Conservation (phyloP, 2,888 invertebrate genomes). For the Danaus chrysippus region DNA sequence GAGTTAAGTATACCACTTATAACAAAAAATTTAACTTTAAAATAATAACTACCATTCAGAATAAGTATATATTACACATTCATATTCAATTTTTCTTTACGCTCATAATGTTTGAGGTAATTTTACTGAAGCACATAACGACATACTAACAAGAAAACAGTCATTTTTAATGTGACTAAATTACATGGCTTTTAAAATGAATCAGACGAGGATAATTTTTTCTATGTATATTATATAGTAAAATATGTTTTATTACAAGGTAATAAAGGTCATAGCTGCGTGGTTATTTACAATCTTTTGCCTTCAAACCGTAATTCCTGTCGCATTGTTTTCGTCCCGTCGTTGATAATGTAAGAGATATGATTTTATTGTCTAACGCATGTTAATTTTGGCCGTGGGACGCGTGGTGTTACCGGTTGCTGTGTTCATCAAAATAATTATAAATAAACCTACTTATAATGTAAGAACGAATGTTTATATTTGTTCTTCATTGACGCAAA, state of each 20-base stretch:
- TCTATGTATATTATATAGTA: constrained; percentile 10
- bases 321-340: constrained; percentile 61
- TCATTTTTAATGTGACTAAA: background rate
- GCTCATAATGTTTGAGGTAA: too few relatives aligned
- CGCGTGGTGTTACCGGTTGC: constrained; percentile 15
- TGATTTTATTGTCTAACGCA: constrained; percentile 44
- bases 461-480: too few relatives aligned
- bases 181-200: constrained; percentile 2
- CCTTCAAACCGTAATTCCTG: constrained; percentile 62
- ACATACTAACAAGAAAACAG: background rate
- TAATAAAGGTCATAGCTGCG: constrained; percentile 23
- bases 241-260: constrained; percentile 15
- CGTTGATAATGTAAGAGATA: constrained; percentile 33
- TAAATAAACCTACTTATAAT: too few relatives aligned
- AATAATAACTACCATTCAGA: too few relatives aligned
- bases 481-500: too few relatives aligned
- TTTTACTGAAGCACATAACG: background rate
- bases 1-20: too few relatives aligned
- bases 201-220: constrained; percentile 20
- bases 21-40: too few relatives aligned
- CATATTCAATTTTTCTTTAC: too few relatives aligned
- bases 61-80: too few relatives aligned
- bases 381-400: constrained; percentile 29
- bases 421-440: background rate
- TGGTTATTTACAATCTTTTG: constrained; percentile 22